These are phyloP conservation scores for Dasysyrphus albostriatus DNA, from an alignment of 2,888 invertebrate genomes.

Conservation along the genomic window DNA sequence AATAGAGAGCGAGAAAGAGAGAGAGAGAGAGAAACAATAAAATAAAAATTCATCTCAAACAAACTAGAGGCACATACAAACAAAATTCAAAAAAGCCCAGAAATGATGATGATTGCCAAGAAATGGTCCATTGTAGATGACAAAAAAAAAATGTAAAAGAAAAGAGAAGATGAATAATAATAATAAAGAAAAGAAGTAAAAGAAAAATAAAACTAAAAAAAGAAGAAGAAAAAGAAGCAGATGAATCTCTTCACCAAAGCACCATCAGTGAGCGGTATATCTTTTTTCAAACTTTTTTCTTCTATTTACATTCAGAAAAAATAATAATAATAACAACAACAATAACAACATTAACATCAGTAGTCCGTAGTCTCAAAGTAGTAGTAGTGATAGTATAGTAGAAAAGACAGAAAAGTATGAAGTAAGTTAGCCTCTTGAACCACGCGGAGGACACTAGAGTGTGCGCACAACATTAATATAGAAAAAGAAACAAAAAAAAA, in stretches of 20 bases:
- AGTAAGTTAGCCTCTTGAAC: slow-evolving; percentile 74
- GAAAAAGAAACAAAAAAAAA: slow-evolving; percentile 2
- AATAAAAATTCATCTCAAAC: slow-evolving; percentile 42
- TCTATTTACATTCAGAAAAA: slow-evolving; percentile 70
- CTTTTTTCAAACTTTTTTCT: slow-evolving; percentile 46
- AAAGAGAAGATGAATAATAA: slow-evolving; percentile 23
- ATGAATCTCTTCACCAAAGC: slow-evolving; percentile 10
- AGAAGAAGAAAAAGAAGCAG: slow-evolving; percentile 9
- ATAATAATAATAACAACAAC: slow-evolving; percentile 35
- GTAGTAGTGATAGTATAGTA: not conserved
- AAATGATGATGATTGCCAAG: slow-evolving; percentile 72
- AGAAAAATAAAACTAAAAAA: slow-evolving; percentile 4
- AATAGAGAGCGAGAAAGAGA: not conserved
- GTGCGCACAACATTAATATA: slow-evolving; percentile 61
- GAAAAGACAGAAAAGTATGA: slow-evolving; percentile 40
- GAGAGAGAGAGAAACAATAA: not conserved
- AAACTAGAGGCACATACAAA: slow-evolving; percentile 64
- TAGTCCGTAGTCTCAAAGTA: not conserved
- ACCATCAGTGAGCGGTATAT: slow-evolving; percentile 50
- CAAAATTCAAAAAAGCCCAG: slow-evolving; percentile 46
- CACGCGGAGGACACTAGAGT: slow-evolving; percentile 72
- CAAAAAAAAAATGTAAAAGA: not conserved
- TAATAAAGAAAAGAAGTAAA: slow-evolving; percentile 26
- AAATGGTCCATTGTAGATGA: slow-evolving; percentile 61
- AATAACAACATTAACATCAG: slow-evolving; percentile 13